Conservation (phyloP, 2,113 vertebrate species). For the Lagopus leucura region DNA sequence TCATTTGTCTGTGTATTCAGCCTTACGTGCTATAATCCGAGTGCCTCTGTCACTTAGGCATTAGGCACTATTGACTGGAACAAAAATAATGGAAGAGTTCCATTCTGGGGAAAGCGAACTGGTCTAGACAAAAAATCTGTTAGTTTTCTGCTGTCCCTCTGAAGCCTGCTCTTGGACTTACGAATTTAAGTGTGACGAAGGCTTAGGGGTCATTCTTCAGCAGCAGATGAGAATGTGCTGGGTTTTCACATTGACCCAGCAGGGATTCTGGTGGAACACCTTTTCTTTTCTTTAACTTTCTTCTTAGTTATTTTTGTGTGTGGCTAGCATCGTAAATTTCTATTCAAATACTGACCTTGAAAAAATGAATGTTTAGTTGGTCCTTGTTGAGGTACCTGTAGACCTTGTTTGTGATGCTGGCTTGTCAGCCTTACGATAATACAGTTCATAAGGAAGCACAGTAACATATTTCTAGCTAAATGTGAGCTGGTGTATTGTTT, state of each 20-base stretch:
- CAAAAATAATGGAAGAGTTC: not conserved
- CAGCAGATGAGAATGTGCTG: not conserved
- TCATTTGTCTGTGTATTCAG: conserved; percentile 29
- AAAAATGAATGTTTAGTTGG: not conserved
- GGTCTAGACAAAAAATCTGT: not conserved
- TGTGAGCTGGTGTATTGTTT: not conserved
- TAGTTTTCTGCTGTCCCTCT: not conserved
- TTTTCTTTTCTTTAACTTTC: not conserved
- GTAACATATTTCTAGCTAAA: not conserved
- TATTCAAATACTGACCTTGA: not conserved
- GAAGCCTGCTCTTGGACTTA: not conserved
- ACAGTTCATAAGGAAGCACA: not conserved
- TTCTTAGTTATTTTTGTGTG: not conserved
- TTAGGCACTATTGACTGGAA: not conserved
- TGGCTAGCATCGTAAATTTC: not conserved
- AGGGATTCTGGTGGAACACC: not conserved
- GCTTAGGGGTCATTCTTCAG: not conserved
- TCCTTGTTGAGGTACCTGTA: not conserved
- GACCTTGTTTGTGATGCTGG: not conserved
- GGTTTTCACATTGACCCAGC: not conserved
- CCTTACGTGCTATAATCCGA: not conserved
- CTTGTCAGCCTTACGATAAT: not conserved
- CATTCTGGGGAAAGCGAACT: not conserved
- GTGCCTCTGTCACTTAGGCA: not conserved
- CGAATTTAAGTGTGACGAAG: not conserved